Percentiles rank a stretch among this genome's conserved stretches.
These are phyloP conservation scores for Phrynosoma blainvillii DNA, from an alignment of 2,113 vertebrate species.

Conservation along the genomic window DNA sequence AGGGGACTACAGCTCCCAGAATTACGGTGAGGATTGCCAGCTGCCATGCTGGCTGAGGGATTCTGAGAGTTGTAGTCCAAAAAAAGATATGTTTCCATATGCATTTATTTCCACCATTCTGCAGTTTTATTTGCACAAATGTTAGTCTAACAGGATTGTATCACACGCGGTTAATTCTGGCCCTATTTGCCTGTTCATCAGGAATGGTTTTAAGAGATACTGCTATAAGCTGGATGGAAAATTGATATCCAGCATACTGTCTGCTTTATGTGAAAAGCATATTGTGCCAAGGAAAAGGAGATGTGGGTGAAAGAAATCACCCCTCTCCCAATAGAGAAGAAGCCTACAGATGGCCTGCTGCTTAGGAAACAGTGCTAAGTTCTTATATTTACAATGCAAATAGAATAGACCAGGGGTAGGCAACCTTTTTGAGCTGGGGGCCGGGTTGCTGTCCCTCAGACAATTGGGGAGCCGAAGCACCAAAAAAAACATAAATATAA, in stretches of 20 bases:
- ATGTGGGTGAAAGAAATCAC: background rate
- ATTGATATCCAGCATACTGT: background rate
- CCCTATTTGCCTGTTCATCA: fast-evolving
- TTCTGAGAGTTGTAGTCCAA: too few relatives aligned
- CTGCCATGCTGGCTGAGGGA: too few relatives aligned
- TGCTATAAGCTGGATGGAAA: background rate
- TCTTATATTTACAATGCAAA: fast-evolving
- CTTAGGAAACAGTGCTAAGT: fast-evolving
- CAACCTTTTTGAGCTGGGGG: too few relatives aligned
- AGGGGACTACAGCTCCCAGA: too few relatives aligned
- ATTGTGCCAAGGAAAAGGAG: fast-evolving
- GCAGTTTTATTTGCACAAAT: fast-evolving
- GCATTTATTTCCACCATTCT: background rate
- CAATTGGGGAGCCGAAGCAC: too few relatives aligned
- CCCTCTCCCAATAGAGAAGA: background rate
- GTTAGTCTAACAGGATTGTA: background rate
- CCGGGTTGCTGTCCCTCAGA: too few relatives aligned
- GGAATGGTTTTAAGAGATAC: background rate
- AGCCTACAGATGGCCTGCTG: fast-evolving
- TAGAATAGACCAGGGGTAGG: fast-evolving
- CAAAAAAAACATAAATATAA: too few relatives aligned
- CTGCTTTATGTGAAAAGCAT: background rate
- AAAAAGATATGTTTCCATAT: background rate
- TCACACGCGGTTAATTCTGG: background rate
- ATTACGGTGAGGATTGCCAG: too few relatives aligned